Base-by-base conservation (phyloP, 2,113 vertebrate genomes). In the Vimba vimba region DNA sequence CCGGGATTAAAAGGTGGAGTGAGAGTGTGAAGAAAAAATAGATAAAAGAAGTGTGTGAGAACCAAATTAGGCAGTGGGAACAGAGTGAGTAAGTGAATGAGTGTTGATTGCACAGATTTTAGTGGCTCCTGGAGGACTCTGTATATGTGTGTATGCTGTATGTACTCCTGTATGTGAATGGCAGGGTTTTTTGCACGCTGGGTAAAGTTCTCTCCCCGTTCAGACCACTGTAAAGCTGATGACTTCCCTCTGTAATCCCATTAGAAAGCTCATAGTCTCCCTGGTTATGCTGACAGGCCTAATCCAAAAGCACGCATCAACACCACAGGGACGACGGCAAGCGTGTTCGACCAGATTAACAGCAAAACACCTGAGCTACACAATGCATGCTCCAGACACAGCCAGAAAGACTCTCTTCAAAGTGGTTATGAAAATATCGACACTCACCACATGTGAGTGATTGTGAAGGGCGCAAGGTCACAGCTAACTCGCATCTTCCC, bases 211-310 rank as follows among this genome's bases (percentile, higher is more conserved):
- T 82, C 19, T 75, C 30, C 39, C 47, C 55, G 30, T 60, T 59
- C 19, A 55, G 59, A 60, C 23, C 79, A 68, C 57, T 85, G 73
- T 79, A 83, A 85, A 87, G 66, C 78, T 76, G 45, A 85, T 85
- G 23, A 86, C 43, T 85, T 69, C 66, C 57, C n/a, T 71, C 43
- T 78, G 23, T 87, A 89, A 87, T 86, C 86, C 64, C 83, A 83
- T 87, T 83, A 87, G 59, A 50, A 79, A 60, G 68, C 79, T 86
- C 21, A 2, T 39, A 83, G 84, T 85, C 83, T 45, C 59, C 27
- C 27, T 45, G 36, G 75, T 87, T 87, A 60, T 23, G 39, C 84
- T 66, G 47, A 76, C 50, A 77, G 64, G 50, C 23, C 39, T 87
- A 86, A 87, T 89, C 66, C 84, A 79, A 85, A n/a, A 36, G 73